A percentile compares a stretch with the other conserved stretches of the same genome.
These are phyloP conservation scores for Laodelphax striatellus DNA, from an alignment of 1,140 invertebrate species.

Conservation along the genomic window DNA sequence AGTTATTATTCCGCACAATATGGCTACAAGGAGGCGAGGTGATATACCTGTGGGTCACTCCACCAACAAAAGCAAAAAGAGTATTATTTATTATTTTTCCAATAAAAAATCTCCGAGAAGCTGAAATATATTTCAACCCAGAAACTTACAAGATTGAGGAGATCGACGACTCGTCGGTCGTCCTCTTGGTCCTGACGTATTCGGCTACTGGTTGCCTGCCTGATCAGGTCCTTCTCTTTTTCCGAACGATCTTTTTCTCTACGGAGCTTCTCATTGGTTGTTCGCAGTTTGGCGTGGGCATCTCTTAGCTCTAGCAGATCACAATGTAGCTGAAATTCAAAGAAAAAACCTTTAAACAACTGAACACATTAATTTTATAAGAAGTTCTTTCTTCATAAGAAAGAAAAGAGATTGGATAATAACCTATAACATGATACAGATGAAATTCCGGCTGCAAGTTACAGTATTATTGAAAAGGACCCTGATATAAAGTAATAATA, in stretches of 20 bases:
- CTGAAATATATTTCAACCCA: no score
- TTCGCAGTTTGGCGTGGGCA: constrained; percentile 80
- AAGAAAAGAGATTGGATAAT: neutral
- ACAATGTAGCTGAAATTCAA: constrained; percentile 55
- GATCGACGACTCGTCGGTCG: constrained; percentile 47
- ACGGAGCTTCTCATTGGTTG: constrained; percentile 82
- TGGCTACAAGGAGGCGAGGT: no score
- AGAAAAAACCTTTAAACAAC: neutral
- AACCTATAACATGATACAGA: no score
- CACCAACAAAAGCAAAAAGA: no score
- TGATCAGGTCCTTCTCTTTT: constrained; percentile 62
- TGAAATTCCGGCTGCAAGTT: no score
- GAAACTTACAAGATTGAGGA: constrained; percentile 43
- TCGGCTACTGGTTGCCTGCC: constrained; percentile 36
- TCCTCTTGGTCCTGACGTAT: constrained; percentile 46
- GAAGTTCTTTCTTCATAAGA: neutral
- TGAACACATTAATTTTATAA: no score
- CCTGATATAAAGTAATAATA: no score
- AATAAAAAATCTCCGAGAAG: no score
- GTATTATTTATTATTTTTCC: no score
- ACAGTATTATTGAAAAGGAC: no score
- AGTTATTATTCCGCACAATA: no score
- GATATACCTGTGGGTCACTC: no score
- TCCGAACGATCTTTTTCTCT: constrained; percentile 77
- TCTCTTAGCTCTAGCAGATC: constrained; percentile 78